phyloP scores from a whole-genome alignment of 37 sponge, comb jelly and placozoan genomes.

The Tethya wilhelma region DNA sequence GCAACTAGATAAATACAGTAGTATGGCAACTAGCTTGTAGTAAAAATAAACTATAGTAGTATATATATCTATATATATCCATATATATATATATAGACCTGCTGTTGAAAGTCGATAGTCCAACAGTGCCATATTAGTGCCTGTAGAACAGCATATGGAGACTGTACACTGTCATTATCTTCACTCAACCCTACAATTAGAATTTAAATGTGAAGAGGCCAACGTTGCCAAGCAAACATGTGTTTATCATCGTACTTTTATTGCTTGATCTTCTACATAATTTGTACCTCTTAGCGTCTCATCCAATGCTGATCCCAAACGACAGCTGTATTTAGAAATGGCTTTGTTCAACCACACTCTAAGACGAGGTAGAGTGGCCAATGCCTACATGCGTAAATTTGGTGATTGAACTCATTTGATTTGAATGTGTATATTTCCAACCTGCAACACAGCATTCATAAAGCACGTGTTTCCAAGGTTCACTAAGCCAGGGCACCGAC shows the following conservation, averaged over 20 bases:
- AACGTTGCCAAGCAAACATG: too few relatives aligned
- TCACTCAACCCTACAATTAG: constrained; percentile 14
- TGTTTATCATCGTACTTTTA: too few relatives aligned
- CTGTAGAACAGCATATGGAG: constrained; percentile 38
- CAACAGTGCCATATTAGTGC: constrained; percentile 63
- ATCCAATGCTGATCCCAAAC: constrained; percentile 1
- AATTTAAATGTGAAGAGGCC: background rate
- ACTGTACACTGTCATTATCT: constrained; percentile 10
- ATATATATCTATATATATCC: background rate
- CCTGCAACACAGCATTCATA: constrained; percentile 77
- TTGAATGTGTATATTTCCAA: background rate
- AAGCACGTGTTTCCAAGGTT: constrained; percentile 88
- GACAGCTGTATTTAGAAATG: constrained; percentile 3
- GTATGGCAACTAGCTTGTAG: background rate
- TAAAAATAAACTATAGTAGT: background rate
- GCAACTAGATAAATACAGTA: too few relatives aligned
- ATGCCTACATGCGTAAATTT: constrained; percentile 31
- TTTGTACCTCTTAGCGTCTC: constrained; percentile 7
- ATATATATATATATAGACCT: constrained; percentile 28
- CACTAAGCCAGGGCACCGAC: constrained; percentile 54
- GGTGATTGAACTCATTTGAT: background rate
- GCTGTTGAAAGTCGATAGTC: constrained; percentile 71
- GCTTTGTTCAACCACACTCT: constrained; percentile 37
- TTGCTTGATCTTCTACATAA: background rate
- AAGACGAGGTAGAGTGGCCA: constrained; percentile 61